Conservation (phyloP, 2,797 vertebrate genomes). For the Spondyliosoma cantharus region DNA sequence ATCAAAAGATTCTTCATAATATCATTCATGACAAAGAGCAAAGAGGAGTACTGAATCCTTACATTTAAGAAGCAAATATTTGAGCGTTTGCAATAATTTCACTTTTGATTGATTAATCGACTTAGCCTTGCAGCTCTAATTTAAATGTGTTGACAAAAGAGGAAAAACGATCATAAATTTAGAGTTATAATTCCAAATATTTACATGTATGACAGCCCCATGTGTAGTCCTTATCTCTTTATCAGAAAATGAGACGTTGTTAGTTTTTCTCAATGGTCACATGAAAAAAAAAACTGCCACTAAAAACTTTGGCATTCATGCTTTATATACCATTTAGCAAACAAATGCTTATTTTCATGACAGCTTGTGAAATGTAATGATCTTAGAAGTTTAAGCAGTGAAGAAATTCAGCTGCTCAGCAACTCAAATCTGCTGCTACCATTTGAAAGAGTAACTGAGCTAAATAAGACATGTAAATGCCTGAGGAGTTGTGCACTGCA, state of each 20-base stretch:
- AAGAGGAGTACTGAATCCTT: too few relatives aligned
- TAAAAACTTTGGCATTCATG: not conserved
- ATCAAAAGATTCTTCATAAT: too few relatives aligned
- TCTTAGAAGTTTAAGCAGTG: not conserved
- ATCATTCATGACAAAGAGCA: too few relatives aligned
- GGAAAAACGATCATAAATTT: not conserved
- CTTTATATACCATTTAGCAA: not conserved
- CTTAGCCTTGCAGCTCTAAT: too few relatives aligned
- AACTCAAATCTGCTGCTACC: slow-evolving; percentile 22
- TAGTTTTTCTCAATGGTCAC: not conserved
- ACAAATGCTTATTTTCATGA: not conserved
- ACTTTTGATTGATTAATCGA: too few relatives aligned
- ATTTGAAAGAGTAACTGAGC: slow-evolving; percentile 13
- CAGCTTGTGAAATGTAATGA: slow-evolving; percentile 10
- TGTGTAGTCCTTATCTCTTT: not conserved
- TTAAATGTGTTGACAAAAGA: not conserved
- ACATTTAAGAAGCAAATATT: too few relatives aligned
- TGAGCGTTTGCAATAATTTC: too few relatives aligned
- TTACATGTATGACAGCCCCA: not conserved
- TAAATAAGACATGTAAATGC: slow-evolving; percentile 54
- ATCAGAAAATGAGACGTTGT: not conserved
- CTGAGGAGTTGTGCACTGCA: slow-evolving; percentile 30
- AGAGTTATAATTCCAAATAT: not conserved
- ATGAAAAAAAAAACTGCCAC: not conserved
- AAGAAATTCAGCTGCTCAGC: not conserved